A percentile compares a stretch with the other conserved stretches of the same genome.
These are phyloP conservation scores for Meriones psammophilus DNA, from an alignment of 2,797 vertebrate species.

Conservation along the genomic window DNA sequence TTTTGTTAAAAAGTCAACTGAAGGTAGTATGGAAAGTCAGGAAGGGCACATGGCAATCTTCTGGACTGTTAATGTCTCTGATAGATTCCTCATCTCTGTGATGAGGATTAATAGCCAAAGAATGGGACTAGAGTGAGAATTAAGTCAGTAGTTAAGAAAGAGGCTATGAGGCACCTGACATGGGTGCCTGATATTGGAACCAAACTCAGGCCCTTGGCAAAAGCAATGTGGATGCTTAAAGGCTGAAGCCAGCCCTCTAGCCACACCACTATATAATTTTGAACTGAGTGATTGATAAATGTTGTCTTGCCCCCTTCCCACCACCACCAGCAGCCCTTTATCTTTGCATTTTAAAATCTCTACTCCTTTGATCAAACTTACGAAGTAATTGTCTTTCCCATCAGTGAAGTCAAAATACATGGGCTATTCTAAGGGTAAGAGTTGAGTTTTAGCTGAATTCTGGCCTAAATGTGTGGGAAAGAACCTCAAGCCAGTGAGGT, in stretches of 20 bases:
- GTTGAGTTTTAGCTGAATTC: conserved; percentile 63
- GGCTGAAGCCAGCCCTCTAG: not conserved
- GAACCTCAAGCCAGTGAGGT: conserved; percentile 3
- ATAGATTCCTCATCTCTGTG: not conserved
- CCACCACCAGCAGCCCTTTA: not conserved
- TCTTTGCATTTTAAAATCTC: conserved; percentile 15
- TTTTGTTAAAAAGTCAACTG: not conserved
- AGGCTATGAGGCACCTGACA: not conserved
- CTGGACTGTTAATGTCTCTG: not conserved
- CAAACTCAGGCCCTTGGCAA: not conserved
- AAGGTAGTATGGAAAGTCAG: conserved; percentile 2
- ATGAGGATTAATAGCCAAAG: not conserved
- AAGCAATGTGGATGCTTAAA: not conserved
- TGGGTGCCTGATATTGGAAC: too few species aligned
- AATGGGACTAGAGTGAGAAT: not conserved
- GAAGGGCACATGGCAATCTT: not conserved
- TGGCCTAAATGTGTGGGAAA: conserved; percentile 60
- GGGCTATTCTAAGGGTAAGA: conserved; percentile 40
- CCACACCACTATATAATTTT: not conserved
- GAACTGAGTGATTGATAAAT: not conserved
- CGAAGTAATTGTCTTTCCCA: not conserved
- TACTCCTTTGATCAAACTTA: conserved; percentile 53
- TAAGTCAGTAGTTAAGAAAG: not conserved
- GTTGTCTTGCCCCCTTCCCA: not conserved
- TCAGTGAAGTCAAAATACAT: conserved; percentile 9